Evolutionary conservation across 2,888 invertebrate species (phyloP), one percentile per base, ranked within the genome.

Genomic region (Drosophila pseudotakahashii): DNA sequence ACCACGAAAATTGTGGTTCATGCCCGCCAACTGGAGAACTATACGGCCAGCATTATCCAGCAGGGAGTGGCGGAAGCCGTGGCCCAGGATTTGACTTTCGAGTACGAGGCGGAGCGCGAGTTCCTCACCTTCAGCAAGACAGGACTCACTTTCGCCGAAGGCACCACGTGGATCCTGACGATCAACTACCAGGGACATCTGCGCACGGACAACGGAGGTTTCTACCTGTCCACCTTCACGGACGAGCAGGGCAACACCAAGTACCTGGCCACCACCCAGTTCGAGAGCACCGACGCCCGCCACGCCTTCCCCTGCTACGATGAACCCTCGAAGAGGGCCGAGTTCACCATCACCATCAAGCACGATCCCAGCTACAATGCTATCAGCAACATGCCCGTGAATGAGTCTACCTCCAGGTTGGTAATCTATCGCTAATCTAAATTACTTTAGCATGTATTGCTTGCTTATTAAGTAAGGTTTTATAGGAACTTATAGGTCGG

Each of bases 261-360:
- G 48, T 89, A 86, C 30, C 89, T 95, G n/a, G 94, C 94, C 3
- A 93, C 95, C 1, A 95, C 95, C 0, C 95, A 95, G 70, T 94
- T 96, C 57, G 94, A 95, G 88, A 93, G 95, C 0, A 94, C 94
- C 0, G 93, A 93, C 63, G 95, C 95, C 0, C 94, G 95, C 1
- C 93, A 93, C 47, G 95, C 94, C 0, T 96, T 96, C 89, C 96
- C 96, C 0, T 96, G 96, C 84, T 96, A 94, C 83, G 96, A 96
- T 79, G 95, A 91, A 58, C 92, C 92, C 0, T 85, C 94, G 7
- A 94, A 95, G 92, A 97, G 98, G 82, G 96, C 98, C 0, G 95
- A 76, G 0, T 91, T 92, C 53, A 78, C 78, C 11, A 89, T 92
- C 7, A 81, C 84, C 42, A 85, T 92, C 3, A 66, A 59, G 6